Evolutionary conservation across 2,888 invertebrate genomes (phyloP), one percentile per base, ranked within the genome.

Genomic region (Pedicia rivosa): DNA sequence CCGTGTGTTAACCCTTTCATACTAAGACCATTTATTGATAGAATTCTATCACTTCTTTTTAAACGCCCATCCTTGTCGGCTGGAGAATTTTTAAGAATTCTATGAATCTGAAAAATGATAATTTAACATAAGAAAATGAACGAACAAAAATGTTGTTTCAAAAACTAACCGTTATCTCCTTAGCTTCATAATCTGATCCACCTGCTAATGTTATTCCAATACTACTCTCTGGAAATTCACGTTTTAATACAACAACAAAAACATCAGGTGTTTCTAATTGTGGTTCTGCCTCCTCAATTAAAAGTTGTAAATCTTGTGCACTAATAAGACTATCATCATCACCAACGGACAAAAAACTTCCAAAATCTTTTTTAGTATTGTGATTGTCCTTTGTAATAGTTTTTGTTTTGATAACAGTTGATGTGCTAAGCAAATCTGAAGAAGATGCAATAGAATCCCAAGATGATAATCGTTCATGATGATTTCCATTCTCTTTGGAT

Each of bases 121-220:
- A 26, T 13, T n/a, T 17, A 30, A n/a, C 17, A 14, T 6, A 15
- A 13, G 27, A 19, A 17, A 12, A 10, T 28, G 12, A 38, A 26
- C n/a, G n/a, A n/a, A n/a, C n/a, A n/a, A n/a, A n/a, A n/a, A n/a
- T n/a, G n/a, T 36, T 13, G 22, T 16, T 31, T 13, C 5, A 25
- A 25, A 37, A 44, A 63, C 73, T 64, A 59, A 84, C 87, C 52
- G 86, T 87, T 45, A 90, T 86, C 59, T 87, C 86, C 64, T 87
- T 90, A 50, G 80, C 78, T 66, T 90, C 90, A 55, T 87, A 88
- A 56, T 91, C 90, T 13, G 77, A 74, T 36, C 90, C 90, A 40
- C 90, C 90, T 36, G 87, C 86, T 47, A 91, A 64, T 30, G 84
- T 86, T 41, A 90, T 78, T 29, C 90, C 90, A 41, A 90, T 78